Evolutionary conservation across 2,797 vertebrate genomes (phyloP).

Genomic region (Prionace glauca): DNA sequence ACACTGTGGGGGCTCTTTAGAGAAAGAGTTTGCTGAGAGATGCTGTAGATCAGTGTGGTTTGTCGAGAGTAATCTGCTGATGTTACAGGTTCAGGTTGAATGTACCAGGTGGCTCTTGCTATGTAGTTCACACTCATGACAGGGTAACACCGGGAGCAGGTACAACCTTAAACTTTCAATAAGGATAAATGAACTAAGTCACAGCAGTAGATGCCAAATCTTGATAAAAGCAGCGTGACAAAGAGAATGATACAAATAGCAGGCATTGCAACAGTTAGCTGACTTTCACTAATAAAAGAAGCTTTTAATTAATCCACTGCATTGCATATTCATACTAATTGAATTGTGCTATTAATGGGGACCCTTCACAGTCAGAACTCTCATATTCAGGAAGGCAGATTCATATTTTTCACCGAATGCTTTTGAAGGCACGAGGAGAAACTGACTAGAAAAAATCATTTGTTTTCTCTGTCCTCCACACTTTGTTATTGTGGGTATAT

Average conservation of each 20-base stretch:
- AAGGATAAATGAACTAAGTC: conserved; percentile 41
- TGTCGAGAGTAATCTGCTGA: conserved; percentile 46
- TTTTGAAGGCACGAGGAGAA: neutral
- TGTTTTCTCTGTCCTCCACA: neutral
- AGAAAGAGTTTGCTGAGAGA: conserved; percentile 41
- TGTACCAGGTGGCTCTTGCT: conserved; percentile 27
- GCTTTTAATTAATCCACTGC: neutral
- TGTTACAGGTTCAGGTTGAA: conserved; percentile 39
- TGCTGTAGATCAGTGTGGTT: conserved; percentile 42
- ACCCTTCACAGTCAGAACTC: neutral
- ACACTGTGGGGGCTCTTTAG: conserved; percentile 39
- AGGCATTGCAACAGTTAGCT: conserved; percentile 40
- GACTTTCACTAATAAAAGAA: neutral
- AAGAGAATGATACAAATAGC: conserved; percentile 41
- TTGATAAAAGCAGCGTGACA: conserved; percentile 12
- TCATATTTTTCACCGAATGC: neutral
- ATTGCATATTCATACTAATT: neutral
- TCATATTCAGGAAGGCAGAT: neutral
- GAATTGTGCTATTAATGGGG: neutral
- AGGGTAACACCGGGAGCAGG: conserved; percentile 23
- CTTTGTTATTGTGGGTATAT: too few species aligned
- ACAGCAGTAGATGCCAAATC: conserved; percentile 37
- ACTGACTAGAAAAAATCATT: neutral
- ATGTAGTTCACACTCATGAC: conserved; percentile 37
- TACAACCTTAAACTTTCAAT: conserved; percentile 39